A percentile compares a stretch with the other conserved stretches of the same genome.
Evolutionary conservation across 2,888 invertebrate species (phyloP).

Genomic region (Pammene fasciana): DNA sequence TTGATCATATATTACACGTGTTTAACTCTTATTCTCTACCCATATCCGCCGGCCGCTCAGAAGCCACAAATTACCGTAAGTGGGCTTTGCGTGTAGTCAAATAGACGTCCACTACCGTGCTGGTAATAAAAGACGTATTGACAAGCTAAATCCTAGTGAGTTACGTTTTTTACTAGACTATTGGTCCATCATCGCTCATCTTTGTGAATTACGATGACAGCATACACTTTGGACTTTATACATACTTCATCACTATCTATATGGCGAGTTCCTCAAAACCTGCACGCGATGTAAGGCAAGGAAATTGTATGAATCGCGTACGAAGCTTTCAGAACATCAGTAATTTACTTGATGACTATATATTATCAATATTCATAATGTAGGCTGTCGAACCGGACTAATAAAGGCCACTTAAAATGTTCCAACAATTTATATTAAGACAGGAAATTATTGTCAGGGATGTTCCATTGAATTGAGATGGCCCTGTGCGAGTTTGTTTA

Average conservation of each 20-base stretch:
- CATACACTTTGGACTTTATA: constrained; percentile 13
- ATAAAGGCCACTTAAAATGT: too few relatives aligned
- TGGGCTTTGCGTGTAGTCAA: constrained; percentile 19
- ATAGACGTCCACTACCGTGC: constrained; percentile 6
- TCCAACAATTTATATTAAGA: too few relatives aligned
- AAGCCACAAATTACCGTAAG: constrained; percentile 27
- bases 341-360: too few relatives aligned
- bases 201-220: constrained; percentile 6
- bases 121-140: neutral
- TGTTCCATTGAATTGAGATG: too few relatives aligned
- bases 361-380: too few relatives aligned
- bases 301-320: neutral
- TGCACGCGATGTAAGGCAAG: neutral
- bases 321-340: too few relatives aligned
- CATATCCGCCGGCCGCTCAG: constrained; percentile 20
- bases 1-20: too few relatives aligned
- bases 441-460: too few relatives aligned
- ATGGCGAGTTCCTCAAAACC: neutral
- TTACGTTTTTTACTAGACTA: constrained; percentile 5
- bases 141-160: neutral
- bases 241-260: neutral
- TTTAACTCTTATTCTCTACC: constrained; percentile 25
- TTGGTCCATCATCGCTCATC: constrained; percentile 25
- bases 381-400: too few relatives aligned
- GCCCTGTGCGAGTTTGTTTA: too few relatives aligned